Conservation (phyloP, 2,797 vertebrate genomes). For the Clangula hyemalis region DNA sequence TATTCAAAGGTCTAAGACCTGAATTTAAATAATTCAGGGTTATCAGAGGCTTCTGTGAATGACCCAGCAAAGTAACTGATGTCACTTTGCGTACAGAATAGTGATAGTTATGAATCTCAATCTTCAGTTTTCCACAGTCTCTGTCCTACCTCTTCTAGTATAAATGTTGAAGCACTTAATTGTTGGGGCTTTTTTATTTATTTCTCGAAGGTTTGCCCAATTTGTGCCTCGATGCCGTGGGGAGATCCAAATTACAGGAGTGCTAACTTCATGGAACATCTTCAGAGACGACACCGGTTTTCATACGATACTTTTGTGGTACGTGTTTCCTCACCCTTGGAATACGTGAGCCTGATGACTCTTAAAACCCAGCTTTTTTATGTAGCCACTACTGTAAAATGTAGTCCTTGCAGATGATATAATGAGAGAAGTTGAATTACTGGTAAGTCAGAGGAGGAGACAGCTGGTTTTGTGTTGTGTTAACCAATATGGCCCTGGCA, state of each 20-base stretch:
- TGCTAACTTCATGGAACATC: slow-evolving; percentile 95
- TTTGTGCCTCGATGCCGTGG: slow-evolving; percentile 99
- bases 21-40: background rate
- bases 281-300: slow-evolving; percentile 93
- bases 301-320: slow-evolving; percentile 99
- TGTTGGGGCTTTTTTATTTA: background rate
- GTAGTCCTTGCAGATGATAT: background rate
- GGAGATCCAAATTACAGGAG: slow-evolving; percentile 96
- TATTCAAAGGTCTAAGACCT: background rate
- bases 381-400: background rate
- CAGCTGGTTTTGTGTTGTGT: background rate
- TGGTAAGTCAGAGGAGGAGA: background rate
- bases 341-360: background rate
- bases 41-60: background rate
- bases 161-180: background rate
- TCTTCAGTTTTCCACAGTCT: background rate
- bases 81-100: background rate
- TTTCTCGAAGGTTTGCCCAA: slow-evolving; percentile 91
- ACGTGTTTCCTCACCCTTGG: slow-evolving; percentile 51
- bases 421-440: background rate
- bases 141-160: background rate
- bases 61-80: background rate
- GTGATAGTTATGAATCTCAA: background rate
- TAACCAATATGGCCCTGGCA: background rate
- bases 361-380: background rate